Evolutionary conservation across 1,140 invertebrate genomes (phyloP).

Genomic region (Globodera ellingtonae): DNA sequence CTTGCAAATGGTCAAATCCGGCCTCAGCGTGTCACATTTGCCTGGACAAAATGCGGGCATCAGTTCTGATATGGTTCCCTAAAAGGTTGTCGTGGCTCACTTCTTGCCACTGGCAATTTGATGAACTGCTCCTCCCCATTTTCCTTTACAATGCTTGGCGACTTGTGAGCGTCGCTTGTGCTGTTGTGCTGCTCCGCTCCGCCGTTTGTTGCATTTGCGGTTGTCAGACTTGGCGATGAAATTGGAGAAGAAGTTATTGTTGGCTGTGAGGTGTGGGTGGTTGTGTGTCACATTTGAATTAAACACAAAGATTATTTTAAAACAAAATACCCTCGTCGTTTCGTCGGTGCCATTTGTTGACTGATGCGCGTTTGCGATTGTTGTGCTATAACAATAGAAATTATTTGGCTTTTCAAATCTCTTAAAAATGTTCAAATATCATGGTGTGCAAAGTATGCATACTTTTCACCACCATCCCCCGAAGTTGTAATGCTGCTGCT

Average conservation of each 20-base stretch:
- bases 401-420: neutral
- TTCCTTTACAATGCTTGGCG: neutral
- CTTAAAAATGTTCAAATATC: too few species aligned
- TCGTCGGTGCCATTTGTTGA: neutral
- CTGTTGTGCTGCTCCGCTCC: neutral
- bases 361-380: neutral
- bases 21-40: constrained; percentile 29
- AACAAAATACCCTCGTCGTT: neutral
- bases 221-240: neutral
- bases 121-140: neutral
- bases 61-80: neutral
- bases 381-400: neutral
- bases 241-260: neutral
- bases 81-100: neutral
- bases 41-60: constrained; percentile 20
- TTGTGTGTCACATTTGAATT: too few species aligned
- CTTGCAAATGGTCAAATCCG: constrained; percentile 44
- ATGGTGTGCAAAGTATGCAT: too few species aligned
- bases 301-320: neutral
- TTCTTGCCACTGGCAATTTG: constrained; percentile 27
- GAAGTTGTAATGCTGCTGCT: too few species aligned
- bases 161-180: neutral
- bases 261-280: neutral
- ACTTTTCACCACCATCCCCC: too few species aligned
- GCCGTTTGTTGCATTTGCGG: neutral